Evolutionary conservation across 30 jellyfish, hydroid and myxozoan genomes (phyloP), one percentile per base, ranked within the genome.

Genomic region (Hydractinia echinata): DNA sequence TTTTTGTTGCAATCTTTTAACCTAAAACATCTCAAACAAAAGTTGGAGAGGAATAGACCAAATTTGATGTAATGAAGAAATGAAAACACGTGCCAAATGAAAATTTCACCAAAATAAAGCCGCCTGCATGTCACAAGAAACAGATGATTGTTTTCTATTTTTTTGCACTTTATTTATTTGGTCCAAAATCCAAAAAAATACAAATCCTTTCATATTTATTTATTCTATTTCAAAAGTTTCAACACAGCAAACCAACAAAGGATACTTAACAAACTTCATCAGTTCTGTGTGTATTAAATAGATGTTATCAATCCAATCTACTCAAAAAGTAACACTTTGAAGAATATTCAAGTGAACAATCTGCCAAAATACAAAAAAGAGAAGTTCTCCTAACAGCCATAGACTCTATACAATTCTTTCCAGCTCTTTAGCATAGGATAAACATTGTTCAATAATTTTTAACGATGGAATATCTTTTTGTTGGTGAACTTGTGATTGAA

Each of bases 361-460:
- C 2, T 30, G n/a, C 20, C 49, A 72, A 1, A 44, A 52, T 72
- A n/a, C 0, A n/a, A 58, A 54, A 10, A 72, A 72, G 4, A 72
- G 9, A 6, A 18, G 4, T 72, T 68, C 13, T 68, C 21, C 21
- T n/a, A 11, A 13, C 1, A 68, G 1, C 21, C 81, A 72, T n/a
- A 72, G 8, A 21, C 81, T 21, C 81, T 21, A 72, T 72, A 72
- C 99, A 51, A 94, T 94, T 61, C 99, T 78, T 67, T 94, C 99
- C 51, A 94, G 85, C 73, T 94, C 99, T 73, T 87, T 87, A 4
- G 99, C 99, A 73, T 94, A 94, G 5, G 95, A 97, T 76, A 94
- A 77, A 64, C 94, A 94, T 15, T 87, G 95, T 80, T 88, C 90
- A 18, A 94, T 88, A 39, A 94, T 53, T 85, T 94, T 94, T 15